These are phyloP conservation scores for Anabas testudineus DNA, from an alignment of 2,797 vertebrate species.

Conservation along the genomic window DNA sequence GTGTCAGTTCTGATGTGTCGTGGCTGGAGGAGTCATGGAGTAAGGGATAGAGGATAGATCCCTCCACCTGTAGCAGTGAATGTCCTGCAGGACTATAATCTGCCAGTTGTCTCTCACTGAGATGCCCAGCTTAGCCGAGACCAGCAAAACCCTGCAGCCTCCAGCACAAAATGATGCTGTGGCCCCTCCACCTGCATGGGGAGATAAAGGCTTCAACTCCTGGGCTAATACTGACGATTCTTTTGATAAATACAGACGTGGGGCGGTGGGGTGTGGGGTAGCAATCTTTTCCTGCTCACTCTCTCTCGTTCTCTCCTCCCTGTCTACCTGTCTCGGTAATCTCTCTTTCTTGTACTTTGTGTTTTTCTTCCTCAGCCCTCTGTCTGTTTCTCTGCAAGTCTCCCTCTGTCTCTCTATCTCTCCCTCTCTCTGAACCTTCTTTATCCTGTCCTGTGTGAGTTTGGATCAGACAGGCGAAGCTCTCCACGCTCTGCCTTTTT, in stretches of 20 bases:
- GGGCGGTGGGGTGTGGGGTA: slow-evolving; percentile 54
- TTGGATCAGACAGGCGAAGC: slow-evolving; percentile 82
- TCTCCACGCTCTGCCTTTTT: slow-evolving; percentile 75
- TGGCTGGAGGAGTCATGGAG: slow-evolving; percentile 37
- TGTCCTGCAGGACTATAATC: slow-evolving; percentile 79
- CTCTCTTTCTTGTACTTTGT: slow-evolving; percentile 72
- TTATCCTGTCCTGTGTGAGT: slow-evolving; percentile 76
- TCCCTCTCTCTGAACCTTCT: slow-evolving; percentile 61
- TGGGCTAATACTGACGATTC: slow-evolving; percentile 84
- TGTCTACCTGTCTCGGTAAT: slow-evolving; percentile 77
- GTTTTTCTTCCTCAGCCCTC: slow-evolving; percentile 60
- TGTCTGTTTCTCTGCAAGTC: slow-evolving; percentile 45
- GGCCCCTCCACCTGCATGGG: slow-evolving; percentile 80
- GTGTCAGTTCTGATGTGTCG: slow-evolving; percentile 65
- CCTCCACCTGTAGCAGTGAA: slow-evolving; percentile 75
- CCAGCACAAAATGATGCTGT: slow-evolving; percentile 64
- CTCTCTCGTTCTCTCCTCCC: slow-evolving; percentile 58
- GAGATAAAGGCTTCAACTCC: slow-evolving; percentile 88
- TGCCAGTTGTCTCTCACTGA: slow-evolving; percentile 80
- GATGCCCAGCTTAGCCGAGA: slow-evolving; percentile 67
- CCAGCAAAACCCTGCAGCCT: slow-evolving; percentile 68
- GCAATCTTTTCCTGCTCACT: slow-evolving; percentile 67
- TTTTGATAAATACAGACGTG: slow-evolving; percentile 84
- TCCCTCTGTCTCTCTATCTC: slow-evolving; percentile 25
- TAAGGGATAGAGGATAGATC: slow-evolving; percentile 61